phyloP scores from a whole-genome alignment of 2,797 vertebrate species.

The Aeoliscus strigatus region DNA sequence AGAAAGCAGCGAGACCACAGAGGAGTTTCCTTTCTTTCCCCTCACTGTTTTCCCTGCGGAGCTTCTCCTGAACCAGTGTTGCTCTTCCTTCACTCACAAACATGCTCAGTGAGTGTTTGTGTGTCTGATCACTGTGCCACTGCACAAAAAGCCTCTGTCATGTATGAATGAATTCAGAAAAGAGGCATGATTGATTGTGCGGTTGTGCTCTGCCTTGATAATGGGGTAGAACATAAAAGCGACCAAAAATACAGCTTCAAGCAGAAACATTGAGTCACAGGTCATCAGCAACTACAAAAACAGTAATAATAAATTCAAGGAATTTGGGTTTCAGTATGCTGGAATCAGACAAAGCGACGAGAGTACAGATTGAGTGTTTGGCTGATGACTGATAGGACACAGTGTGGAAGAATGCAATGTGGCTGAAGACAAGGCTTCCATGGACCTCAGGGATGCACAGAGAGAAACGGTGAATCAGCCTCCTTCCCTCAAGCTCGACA shows the following conservation, averaged over 20 bases:
- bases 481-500: neutral
- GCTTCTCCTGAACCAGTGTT: neutral
- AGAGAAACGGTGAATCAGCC: constrained; percentile 48
- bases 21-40: neutral
- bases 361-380: constrained; percentile 8
- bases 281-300: constrained; percentile 11
- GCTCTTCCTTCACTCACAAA: neutral
- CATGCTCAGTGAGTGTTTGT: neutral
- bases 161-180: constrained; percentile 1
- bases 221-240: constrained; percentile 16
- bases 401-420: constrained; percentile 24
- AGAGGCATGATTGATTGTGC: neutral
- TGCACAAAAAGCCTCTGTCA: constrained; percentile 1
- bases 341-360: constrained; percentile 3
- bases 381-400: constrained; percentile 24
- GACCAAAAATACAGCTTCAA: constrained; percentile 34
- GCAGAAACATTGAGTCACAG: constrained; percentile 12
- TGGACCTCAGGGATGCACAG: constrained; percentile 59
- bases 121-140: neutral
- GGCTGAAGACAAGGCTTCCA: constrained; percentile 25
- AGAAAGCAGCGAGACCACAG: neutral
- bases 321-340: constrained; percentile 5
- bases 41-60: neutral
- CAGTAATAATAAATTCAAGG: constrained; percentile 7
- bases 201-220: constrained; percentile 16